Evolutionary conservation across 1,140 invertebrate species (phyloP).

Genomic region (Aethina tumida): DNA sequence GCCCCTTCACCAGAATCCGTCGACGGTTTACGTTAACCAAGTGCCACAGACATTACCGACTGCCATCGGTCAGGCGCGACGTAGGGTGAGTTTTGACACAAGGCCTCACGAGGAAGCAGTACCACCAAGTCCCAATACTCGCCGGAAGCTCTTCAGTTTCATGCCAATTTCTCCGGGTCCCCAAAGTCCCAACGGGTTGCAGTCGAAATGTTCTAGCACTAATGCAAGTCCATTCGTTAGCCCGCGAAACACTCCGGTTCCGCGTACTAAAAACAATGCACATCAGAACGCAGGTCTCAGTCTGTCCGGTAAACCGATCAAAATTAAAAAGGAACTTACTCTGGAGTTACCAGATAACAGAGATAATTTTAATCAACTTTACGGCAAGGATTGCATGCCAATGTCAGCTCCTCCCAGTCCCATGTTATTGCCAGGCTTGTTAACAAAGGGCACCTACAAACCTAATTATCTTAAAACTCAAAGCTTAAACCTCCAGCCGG

Average conservation of each 20-base stretch:
- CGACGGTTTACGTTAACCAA: conserved; percentile 10
- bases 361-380: conserved; percentile 31
- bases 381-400: conserved; percentile 34
- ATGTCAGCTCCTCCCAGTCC: conserved; percentile 50
- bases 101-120: conserved; percentile 33
- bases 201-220: conserved; percentile 44
- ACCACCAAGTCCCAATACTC: conserved; percentile 45
- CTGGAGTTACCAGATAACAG: conserved; percentile 21
- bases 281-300: conserved; percentile 19
- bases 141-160: conserved; percentile 72
- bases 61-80: conserved; percentile 28
- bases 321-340: conserved; percentile 24
- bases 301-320: conserved; percentile 12
- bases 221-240: conserved; percentile 75
- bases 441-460: conserved; percentile 29
- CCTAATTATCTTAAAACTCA: conserved; percentile 32
- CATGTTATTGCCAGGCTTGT: conserved; percentile 36
- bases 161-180: conserved; percentile 52
- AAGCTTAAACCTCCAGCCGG: conserved; percentile 35
- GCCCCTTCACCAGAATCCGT: conserved; percentile 1
- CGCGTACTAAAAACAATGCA: conserved; percentile 36
- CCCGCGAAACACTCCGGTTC: conserved; percentile 64
- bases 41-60: conserved; percentile 8
- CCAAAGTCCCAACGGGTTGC: conserved; percentile 45
- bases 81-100: conserved; percentile 53